Conservation (phyloP, 2,113 vertebrate genomes). For the Sinocyclocheilus grahami region DNA sequence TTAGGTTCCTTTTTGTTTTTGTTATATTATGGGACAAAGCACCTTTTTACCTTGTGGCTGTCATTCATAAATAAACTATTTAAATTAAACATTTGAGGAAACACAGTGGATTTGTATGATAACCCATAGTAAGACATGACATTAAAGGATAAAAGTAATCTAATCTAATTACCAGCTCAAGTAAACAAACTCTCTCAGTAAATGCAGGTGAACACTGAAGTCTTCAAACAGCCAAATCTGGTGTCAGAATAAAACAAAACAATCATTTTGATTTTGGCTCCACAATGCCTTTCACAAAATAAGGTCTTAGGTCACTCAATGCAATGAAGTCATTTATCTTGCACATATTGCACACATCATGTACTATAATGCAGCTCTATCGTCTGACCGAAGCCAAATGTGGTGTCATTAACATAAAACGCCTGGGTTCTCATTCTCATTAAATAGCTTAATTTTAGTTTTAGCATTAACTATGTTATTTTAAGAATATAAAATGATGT, state of each 20-base stretch:
- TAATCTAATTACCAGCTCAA: slow-evolving; percentile 2
- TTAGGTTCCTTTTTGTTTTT: neutral
- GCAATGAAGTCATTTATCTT: slow-evolving; percentile 46
- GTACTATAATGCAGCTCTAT: slow-evolving; percentile 22
- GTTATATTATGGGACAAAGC: neutral
- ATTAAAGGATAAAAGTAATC: neutral
- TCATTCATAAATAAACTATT: neutral
- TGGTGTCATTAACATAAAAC: slow-evolving; percentile 13
- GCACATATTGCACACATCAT: slow-evolving; percentile 43
- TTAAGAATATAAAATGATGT: slow-evolving; percentile 1
- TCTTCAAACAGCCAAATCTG: slow-evolving; percentile 33
- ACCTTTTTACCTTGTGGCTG: neutral
- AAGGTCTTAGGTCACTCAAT: slow-evolving; percentile 40
- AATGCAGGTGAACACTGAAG: slow-evolving; percentile 33
- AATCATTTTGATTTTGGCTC: slow-evolving; percentile 54
- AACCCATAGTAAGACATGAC: neutral
- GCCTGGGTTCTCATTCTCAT: neutral
- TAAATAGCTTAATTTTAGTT: neutral
- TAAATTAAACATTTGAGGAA: neutral
- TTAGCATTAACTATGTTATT: slow-evolving; percentile 4
- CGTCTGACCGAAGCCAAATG: slow-evolving; percentile 19
- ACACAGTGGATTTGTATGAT: neutral
- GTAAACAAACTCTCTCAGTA: neutral
- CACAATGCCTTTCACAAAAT: slow-evolving; percentile 38
- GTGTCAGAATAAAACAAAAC: slow-evolving; percentile 40